Evolutionary conservation across 2,888 invertebrate species (phyloP).

Genomic region (Caenorhabditis sp.): DNA sequence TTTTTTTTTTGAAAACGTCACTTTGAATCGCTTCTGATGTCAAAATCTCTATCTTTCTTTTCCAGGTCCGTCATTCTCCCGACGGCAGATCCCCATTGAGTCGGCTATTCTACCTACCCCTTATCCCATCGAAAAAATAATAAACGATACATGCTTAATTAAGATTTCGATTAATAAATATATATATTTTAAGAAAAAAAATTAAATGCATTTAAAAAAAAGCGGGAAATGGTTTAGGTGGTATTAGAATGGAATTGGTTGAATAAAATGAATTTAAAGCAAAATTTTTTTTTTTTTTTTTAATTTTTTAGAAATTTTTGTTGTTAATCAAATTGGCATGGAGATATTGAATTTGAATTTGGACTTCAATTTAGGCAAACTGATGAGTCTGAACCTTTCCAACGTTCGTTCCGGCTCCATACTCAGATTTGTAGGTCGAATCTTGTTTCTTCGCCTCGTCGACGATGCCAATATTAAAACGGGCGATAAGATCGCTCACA

Average conservation of each 20-base stretch:
- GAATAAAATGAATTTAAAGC: too few species aligned
- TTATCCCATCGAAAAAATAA: slow-evolving; percentile 34
- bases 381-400: slow-evolving; percentile 59
- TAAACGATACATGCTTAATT: too few species aligned
- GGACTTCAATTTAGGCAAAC: slow-evolving; percentile 37
- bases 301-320: neutral
- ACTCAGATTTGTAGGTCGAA: slow-evolving; percentile 60
- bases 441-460: slow-evolving; percentile 59
- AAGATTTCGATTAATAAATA: too few species aligned
- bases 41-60: too few species aligned
- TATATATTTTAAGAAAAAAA: neutral
- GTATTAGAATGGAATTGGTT: too few species aligned
- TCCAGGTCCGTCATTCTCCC: slow-evolving; percentile 61
- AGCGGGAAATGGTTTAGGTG: too few species aligned
- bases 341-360: neutral
- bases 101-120: slow-evolving; percentile 55
- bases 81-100: slow-evolving; percentile 56
- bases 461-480: slow-evolving; percentile 65
- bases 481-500: slow-evolving; percentile 68
- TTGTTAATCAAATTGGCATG: neutral
- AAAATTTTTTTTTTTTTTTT: slow-evolving; percentile 1
- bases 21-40: too few species aligned
- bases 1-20: too few species aligned
- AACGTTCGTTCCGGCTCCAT: slow-evolving; percentile 60
- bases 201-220: too few species aligned